A percentile compares a stretch with the other conserved stretches of the same genome.
Conservation (phyloP, 2,113 vertebrate genomes). For the Solea solea region DNA sequence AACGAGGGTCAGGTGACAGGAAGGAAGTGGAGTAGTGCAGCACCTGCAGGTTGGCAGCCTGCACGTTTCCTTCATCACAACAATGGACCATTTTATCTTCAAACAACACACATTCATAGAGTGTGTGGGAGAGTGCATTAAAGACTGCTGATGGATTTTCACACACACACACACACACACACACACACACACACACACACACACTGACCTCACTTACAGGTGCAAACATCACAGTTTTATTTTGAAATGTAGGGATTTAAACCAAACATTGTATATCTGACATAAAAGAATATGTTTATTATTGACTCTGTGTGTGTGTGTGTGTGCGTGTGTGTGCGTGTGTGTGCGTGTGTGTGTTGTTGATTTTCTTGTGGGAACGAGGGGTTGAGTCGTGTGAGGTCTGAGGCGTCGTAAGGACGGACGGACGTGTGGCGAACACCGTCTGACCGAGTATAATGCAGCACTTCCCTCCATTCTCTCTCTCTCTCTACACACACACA, state of each 20-base stretch:
- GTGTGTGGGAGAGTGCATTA: constrained; percentile 64
- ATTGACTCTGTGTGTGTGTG: background rate
- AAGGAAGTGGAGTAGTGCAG: constrained; percentile 58
- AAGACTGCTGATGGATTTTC: background rate
- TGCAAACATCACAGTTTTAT: too few species aligned
- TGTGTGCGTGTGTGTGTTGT: constrained; percentile 20
- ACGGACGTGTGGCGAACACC: constrained; percentile 46
- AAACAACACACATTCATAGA: constrained; percentile 51
- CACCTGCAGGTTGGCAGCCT: constrained; percentile 51
- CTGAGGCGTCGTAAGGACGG: constrained; percentile 50
- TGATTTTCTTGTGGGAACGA: constrained; percentile 8
- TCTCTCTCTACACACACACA: constrained; percentile 2
- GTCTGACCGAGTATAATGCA: constrained; percentile 58
- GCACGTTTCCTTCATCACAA: constrained; percentile 49
- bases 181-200: constrained; percentile 3
- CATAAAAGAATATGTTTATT: too few species aligned
- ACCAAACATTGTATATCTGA: too few species aligned
- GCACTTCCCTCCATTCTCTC: constrained; percentile 67
- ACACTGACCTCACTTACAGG: background rate
- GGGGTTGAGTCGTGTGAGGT: constrained; percentile 34
- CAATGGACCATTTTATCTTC: constrained; percentile 58
- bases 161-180: constrained; percentile 1
- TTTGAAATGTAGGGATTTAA: too few species aligned
- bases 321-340: constrained; percentile 27
- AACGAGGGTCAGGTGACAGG: constrained; percentile 51